Evolutionary conservation across 2,113 vertebrate species (phyloP), one percentile per base, ranked within the genome.

Genomic region (Petrocephalus zakoni): DNA sequence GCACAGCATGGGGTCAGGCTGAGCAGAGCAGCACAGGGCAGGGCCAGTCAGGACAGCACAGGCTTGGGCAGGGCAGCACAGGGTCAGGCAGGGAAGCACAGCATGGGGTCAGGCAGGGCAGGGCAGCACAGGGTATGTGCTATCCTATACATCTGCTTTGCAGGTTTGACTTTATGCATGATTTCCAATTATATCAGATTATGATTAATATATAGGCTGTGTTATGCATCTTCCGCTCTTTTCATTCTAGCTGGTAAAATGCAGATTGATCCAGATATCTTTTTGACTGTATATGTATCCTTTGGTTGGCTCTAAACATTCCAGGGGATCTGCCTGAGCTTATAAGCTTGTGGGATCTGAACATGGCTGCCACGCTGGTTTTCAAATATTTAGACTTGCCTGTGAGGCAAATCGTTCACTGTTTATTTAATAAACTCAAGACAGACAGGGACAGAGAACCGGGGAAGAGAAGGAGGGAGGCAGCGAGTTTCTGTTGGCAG

Each of bases 371-470:
- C 93, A 90, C 64, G 21, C 46, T 87, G 85, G 53, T 91, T 92
- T 91, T 92, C 88, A 93, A 94, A 94, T 92, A 94, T 95, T 94
- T 95, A 91, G 84, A 46, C 88, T 88, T 88, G 72, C 55, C 91
- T 91, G 88, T 91, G 91, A 91, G 91, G 89, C 87, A 53, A 91
- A 92, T 92, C 85, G 93, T 90, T 90, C 89, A 90, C 91, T 94
- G 90, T 89, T 94, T 95, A 92, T 92, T 93, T 91, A 91, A 93
- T 93, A 90, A 90, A 88, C 90, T 81, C 88, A 34, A 88, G 53
- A 85, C 10, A 82, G 84, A 88, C 87, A 29, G 10, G 21, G 88
- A 90, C 47, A 86, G 47, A 64, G 89, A 90, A 64, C 87, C 56
- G 55, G 47, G 61, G 85, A 75, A 85, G 52, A 42, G 15, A 82